Evolutionary conservation across 2,797 vertebrate genomes (phyloP).

Genomic region (Aythya fuligula): DNA sequence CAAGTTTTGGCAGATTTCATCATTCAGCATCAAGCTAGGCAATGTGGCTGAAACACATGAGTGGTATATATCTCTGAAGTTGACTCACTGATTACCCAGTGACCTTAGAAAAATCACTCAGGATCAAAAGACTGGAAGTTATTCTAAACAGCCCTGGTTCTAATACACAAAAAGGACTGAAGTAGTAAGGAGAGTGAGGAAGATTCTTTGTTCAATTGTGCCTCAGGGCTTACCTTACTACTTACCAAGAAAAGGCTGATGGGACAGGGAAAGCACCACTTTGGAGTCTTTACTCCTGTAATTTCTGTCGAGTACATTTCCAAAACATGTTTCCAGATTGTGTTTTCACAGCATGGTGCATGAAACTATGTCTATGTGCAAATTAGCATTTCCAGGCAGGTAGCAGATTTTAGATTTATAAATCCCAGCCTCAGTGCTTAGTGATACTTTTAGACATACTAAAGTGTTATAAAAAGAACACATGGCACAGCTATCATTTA

Average conservation of each 20-base stretch:
- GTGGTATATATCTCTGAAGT: not conserved
- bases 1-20: not conserved
- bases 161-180: not conserved
- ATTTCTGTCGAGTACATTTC: not conserved
- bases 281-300: not conserved
- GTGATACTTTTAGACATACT: not conserved
- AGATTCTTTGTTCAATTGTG: not conserved
- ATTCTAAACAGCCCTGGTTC: not conserved
- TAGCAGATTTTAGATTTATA: not conserved
- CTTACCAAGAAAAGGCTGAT: not conserved
- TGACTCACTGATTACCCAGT: not conserved
- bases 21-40: not conserved
- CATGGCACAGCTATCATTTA: not conserved
- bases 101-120: not conserved
- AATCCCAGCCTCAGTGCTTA: not conserved
- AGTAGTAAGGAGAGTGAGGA: not conserved
- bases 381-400: not conserved
- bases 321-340: not conserved
- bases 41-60: not conserved
- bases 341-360: not conserved
- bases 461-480: not conserved
- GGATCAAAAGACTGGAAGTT: not conserved
- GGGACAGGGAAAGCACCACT: rapidly evolving
- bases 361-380: not conserved
- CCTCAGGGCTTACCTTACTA: not conserved